Evolutionary conservation across 2,888 invertebrate species (phyloP).

Genomic region (Leucania comma): DNA sequence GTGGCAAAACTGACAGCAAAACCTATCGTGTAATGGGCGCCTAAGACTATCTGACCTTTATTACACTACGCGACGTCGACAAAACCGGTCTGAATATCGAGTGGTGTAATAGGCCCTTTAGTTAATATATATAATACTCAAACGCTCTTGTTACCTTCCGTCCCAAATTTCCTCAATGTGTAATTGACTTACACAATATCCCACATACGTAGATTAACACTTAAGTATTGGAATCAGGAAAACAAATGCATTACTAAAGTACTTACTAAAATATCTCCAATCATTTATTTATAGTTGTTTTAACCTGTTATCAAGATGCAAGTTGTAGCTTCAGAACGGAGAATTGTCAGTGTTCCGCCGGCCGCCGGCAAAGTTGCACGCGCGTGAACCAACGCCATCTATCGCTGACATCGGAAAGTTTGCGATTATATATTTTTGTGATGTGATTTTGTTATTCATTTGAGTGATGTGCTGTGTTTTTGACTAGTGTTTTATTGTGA

Average conservation of each 20-base stretch:
- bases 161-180: constrained; percentile 12
- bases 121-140: background rate
- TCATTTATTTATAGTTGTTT: constrained; percentile 11
- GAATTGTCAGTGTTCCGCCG: constrained; percentile 44
- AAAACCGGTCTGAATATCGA: too few species aligned
- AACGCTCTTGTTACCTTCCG: background rate
- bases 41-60: too few species aligned
- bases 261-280: constrained; percentile 12
- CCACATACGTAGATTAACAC: background rate
- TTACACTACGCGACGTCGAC: too few species aligned
- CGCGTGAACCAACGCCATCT: constrained; percentile 5
- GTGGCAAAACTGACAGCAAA: too few species aligned
- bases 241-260: constrained; percentile 10
- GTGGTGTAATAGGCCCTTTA: too few species aligned
- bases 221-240: constrained; percentile 16
- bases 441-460: too few species aligned
- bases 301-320: constrained; percentile 38
- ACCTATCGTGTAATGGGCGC: too few species aligned
- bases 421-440: constrained; percentile 47
- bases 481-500: constrained; percentile 30
- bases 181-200: constrained; percentile 1
- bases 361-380: constrained; percentile 38
- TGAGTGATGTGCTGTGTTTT: constrained; percentile 48
- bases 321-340: background rate
- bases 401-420: constrained; percentile 50